Evolutionary conservation across 2,888 invertebrate genomes (phyloP).

Genomic region (Myopa tessellatipennis): DNA sequence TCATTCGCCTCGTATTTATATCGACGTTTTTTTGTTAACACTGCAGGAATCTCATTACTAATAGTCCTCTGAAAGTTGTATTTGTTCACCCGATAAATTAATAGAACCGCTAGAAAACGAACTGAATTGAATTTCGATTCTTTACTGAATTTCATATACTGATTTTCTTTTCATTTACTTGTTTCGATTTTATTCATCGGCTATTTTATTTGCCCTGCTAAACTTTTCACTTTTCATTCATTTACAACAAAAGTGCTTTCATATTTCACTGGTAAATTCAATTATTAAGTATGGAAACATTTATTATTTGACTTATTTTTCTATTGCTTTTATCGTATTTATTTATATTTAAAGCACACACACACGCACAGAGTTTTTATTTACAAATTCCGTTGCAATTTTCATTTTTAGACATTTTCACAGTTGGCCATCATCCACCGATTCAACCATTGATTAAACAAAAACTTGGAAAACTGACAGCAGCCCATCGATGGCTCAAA

Average conservation of each 20-base stretch:
- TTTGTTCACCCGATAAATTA: neutral
- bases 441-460: slow-evolving; percentile 26
- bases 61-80: neutral
- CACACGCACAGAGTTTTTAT: neutral
- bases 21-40: slow-evolving; percentile 10
- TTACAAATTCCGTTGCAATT: slow-evolving; percentile 16
- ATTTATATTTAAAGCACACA: no score
- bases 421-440: slow-evolving; percentile 8
- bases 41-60: neutral
- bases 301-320: no score
- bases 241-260: no score
- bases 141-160: no score
- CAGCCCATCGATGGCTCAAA: slow-evolving; percentile 22
- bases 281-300: no score
- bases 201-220: no score
- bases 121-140: neutral
- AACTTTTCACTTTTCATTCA: no score
- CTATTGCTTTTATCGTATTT: no score
- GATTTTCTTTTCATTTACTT: no score
- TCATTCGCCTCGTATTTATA: slow-evolving; percentile 27
- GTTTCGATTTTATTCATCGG: no score
- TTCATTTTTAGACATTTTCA: slow-evolving; percentile 26
- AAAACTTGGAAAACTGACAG: slow-evolving; percentile 32
- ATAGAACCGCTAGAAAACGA: neutral
- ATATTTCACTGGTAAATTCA: no score